These are phyloP conservation scores for Drosophila atripex DNA, from an alignment of 2,888 invertebrate species.

Conservation along the genomic window DNA sequence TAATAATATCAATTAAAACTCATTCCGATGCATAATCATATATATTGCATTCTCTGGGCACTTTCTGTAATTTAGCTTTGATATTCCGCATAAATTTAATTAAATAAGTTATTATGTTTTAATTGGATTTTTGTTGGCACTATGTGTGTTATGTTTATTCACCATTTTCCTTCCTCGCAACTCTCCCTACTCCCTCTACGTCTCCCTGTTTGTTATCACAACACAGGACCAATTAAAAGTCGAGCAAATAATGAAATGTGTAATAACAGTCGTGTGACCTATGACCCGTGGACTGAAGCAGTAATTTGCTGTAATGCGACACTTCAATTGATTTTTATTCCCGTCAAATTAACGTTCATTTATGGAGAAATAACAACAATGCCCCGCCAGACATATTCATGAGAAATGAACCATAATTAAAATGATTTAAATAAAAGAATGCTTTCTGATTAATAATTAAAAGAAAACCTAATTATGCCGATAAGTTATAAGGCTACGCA, in stretches of 20 bases:
- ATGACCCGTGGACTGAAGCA: constrained; percentile 36
- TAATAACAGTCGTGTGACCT: constrained; percentile 40
- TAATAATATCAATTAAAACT: constrained; percentile 58
- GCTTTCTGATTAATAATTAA: not conserved
- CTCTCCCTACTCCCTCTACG: too few relatives aligned
- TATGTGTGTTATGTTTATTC: constrained; percentile 28
- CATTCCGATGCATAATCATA: constrained; percentile 19
- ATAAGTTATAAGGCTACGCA: too few relatives aligned
- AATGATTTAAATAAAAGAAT: not conserved
- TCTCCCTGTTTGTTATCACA: constrained; percentile 17
- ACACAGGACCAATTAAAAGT: constrained; percentile 37
- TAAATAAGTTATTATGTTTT: constrained; percentile 72
- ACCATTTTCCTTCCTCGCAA: not conserved
- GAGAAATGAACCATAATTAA: not conserved
- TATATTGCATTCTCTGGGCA: not conserved
- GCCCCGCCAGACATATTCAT: not conserved
- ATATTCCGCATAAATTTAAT: constrained; percentile 64
- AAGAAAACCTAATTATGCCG: not conserved
- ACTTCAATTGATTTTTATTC: constrained; percentile 49
- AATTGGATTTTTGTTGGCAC: constrained; percentile 66
- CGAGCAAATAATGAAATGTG: constrained; percentile 35
- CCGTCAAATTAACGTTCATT: constrained; percentile 20
- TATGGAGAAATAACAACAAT: constrained; percentile 22
- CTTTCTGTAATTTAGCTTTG: constrained; percentile 19
- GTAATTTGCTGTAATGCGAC: constrained; percentile 51